Evolutionary conservation across 2,113 vertebrate genomes (phyloP), one percentile per base, ranked within the genome.

Genomic region (Platysternon megacephalum): DNA sequence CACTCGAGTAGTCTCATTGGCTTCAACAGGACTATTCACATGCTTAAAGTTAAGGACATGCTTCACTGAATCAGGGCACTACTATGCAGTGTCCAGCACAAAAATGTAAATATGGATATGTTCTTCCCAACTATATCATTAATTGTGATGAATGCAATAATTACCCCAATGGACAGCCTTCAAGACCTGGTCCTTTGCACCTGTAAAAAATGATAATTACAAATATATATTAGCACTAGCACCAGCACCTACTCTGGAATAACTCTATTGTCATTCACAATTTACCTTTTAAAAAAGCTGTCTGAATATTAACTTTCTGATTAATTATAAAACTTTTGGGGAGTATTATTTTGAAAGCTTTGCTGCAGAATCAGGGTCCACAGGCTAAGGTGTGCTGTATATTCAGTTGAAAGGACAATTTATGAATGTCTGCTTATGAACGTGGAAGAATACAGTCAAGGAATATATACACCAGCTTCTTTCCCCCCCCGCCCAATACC

Each of bases 141-240:
- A 94, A 86, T 88, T 56, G 49, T 52, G 61, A 51, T 81, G 87
- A 52, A 78, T 51, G 3, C 55, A 92, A 90, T 82, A 98, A 97
- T 98, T 94, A 99, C 98, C 96, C 87, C 0, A 48, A 53, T 35
- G 94, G 52, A 93, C 98, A 99, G 86, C 97, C 98, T 94, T 98
- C 96, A 61, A 97, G 97, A 89, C 98, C 98, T 85, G 98, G 98
- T 16, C 98, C 98, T 56, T 42, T 76, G 88, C 98, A 99, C 88
- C 98, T 99, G 97, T 89, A 61, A 97, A 52, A 90, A 82, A 95
- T 95, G 92, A 95, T 6, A 53, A 91, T 83, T 0, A 0, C 72
- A 92, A n/a, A 86, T 85, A 85, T 11, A n/a, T 19, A 86, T 91
- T 88, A 95, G 85, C 80, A 92, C 81, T 83, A 89, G 81, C 84